These are phyloP conservation scores for Echinops telfairi DNA, from an alignment of 2,113 vertebrate genomes.

Conservation along the genomic window DNA sequence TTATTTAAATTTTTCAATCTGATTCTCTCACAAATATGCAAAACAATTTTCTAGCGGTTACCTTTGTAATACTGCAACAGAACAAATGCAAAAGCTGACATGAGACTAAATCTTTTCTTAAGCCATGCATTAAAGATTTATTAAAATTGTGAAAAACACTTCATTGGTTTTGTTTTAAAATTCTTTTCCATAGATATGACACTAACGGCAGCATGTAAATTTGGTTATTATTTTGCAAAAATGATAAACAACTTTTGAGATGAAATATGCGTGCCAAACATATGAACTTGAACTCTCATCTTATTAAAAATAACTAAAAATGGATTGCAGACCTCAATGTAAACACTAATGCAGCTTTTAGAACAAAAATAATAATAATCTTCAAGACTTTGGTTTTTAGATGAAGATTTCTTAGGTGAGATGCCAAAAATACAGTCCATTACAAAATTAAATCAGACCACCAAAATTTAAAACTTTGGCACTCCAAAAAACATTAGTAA, in stretches of 20 bases:
- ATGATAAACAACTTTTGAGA: not conserved
- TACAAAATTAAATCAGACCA: not conserved
- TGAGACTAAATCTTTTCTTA: constrained; percentile 15
- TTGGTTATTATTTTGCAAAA: not conserved
- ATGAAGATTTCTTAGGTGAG: not conserved
- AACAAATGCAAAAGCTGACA: not conserved
- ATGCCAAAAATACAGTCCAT: not conserved
- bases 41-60: not conserved
- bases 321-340: not conserved
- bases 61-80: not conserved
- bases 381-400: not conserved
- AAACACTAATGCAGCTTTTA: not conserved
- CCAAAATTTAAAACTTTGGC: constrained; percentile 22
- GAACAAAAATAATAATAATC: not conserved
- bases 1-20: constrained; percentile 9
- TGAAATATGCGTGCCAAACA: not conserved
- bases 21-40: constrained; percentile 16
- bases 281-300: not conserved
- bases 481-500: constrained; percentile 5
- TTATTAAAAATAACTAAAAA: not conserved
- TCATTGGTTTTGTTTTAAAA: constrained; percentile 43
- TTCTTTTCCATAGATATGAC: constrained; percentile 15
- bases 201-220: constrained; percentile 3
- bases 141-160: not conserved
- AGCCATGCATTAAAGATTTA: not conserved